Evolutionary conservation across 2,113 vertebrate species (phyloP), one percentile per base, ranked within the genome.

Genomic region (Brachyhypopomus gauderio): DNA sequence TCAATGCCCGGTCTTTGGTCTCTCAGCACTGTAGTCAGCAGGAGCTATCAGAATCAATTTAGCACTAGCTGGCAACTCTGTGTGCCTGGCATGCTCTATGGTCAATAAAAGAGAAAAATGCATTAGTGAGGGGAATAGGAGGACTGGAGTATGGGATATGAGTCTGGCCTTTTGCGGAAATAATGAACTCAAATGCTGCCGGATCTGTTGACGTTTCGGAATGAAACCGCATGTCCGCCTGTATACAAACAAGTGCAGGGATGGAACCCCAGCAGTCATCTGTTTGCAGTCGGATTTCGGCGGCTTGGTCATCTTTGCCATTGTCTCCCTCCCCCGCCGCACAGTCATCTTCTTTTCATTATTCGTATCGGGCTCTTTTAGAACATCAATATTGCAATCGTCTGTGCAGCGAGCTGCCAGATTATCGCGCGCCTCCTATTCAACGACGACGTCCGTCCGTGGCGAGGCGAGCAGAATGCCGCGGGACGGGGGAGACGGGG

Each of bases 1-100:
- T 48, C 34, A 62, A 48, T 72, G 56, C 67, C 36, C 45, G 1
- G 64, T 22, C 59, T 55, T 38, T 75, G 59, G 23, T 20, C 55
- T 64, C 23, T 79, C 52, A n/a, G 58, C 77, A 58, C 23, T 25
- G 64, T 23, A 55, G 63, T 11, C 67, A 64, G 87, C 82, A 85
- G 77, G 52, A 75, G 80, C 83, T 60, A 83, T 88, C 62, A 67
- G 66, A 86, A 88, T 89, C 86, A 91, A 90, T 90, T 88, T 83
- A 83, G 72, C 74, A 75, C 36, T 76, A 38, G 22, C 79, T 30
- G 72, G 62, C 38, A 55, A 77, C 38, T 55, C 79, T 81, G 71
- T 84, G 84, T 81, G 67, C 30, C 30, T 55, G 19, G 75, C 72
- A 66, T 76, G 67, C 20, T 60, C 62, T 19, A 56, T 45, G 66